Percentiles rank a stretch among this genome's conserved stretches.
Conservation (phyloP, 2,113 vertebrate genomes). For the Sinocyclocheilus anophthalmus region DNA sequence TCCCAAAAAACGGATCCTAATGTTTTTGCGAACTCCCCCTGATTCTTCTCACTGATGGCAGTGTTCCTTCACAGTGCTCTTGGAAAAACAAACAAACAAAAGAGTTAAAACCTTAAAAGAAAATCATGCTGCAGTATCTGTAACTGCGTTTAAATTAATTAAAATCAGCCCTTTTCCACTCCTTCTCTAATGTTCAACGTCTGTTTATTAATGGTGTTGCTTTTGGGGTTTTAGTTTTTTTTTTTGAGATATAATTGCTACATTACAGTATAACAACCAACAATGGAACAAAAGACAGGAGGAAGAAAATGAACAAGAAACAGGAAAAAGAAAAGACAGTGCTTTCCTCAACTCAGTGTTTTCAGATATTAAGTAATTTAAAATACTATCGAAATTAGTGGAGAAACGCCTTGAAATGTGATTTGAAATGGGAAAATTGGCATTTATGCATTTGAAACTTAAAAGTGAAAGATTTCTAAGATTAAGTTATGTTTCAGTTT, state of each 20-base stretch:
- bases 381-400: background rate
- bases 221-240: background rate
- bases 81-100: conserved; percentile 51
- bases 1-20: conserved; percentile 19
- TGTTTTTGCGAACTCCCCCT: conserved; percentile 31
- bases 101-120: conserved; percentile 36
- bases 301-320: background rate
- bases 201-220: background rate
- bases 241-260: background rate
- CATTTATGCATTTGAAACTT: background rate
- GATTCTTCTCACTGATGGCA: conserved; percentile 17
- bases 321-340: too few species aligned
- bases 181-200: conserved; percentile 57
- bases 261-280: background rate
- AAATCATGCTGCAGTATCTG: conserved; percentile 59
- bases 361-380: background rate
- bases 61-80: conserved; percentile 42
- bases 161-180: conserved; percentile 66
- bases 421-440: background rate
- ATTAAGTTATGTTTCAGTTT: background rate
- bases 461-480: background rate
- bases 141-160: conserved; percentile 69
- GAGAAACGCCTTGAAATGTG: background rate
- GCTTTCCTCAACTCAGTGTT: background rate
- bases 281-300: background rate